These are phyloP conservation scores for Tricholauxania praeusta DNA, from an alignment of 2,888 invertebrate species.

Conservation along the genomic window DNA sequence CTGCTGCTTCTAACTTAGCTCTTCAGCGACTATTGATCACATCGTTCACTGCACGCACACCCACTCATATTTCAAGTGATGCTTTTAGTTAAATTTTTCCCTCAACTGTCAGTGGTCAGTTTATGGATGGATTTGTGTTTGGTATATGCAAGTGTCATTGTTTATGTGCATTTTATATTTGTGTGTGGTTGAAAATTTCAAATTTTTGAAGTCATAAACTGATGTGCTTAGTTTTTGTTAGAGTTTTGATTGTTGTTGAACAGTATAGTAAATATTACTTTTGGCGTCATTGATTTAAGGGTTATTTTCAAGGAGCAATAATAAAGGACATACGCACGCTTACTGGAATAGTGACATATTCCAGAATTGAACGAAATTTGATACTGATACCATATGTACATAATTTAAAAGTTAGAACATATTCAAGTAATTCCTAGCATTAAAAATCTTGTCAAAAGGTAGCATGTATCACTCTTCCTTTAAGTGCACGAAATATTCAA, in stretches of 20 bases:
- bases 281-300: too few relatives aligned
- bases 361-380: too few relatives aligned
- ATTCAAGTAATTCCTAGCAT: too few relatives aligned
- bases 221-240: not conserved
- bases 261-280: too few relatives aligned
- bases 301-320: too few relatives aligned
- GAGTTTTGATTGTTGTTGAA: not conserved
- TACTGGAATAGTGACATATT: too few relatives aligned
- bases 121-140: not conserved
- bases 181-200: constrained; percentile 14
- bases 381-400: too few relatives aligned
- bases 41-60: not conserved
- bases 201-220: not conserved
- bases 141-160: not conserved
- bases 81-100: not conserved
- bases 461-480: too few relatives aligned
- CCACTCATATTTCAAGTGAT: not conserved
- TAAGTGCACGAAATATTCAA: too few relatives aligned
- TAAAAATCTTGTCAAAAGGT: too few relatives aligned
- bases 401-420: too few relatives aligned
- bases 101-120: constrained; percentile 14
- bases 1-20: not conserved
- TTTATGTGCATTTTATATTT: not conserved
- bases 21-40: not conserved
- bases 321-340: not conserved